Evolutionary conservation across 2,113 vertebrate genomes (phyloP), one percentile per base, ranked within the genome.

Genomic region (Trachemys scripta): DNA sequence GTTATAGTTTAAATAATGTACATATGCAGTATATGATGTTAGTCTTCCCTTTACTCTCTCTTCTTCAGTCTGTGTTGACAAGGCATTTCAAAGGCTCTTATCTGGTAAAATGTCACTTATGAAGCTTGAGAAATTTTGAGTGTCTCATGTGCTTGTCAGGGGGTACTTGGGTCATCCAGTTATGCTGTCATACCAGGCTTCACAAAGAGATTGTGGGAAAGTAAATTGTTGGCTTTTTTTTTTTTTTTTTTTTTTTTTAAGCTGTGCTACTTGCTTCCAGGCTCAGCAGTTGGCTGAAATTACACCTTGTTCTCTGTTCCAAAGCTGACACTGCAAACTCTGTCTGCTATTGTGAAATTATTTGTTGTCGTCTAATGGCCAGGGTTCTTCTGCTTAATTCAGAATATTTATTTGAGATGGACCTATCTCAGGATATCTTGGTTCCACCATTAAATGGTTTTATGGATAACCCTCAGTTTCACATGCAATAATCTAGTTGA

Each of bases 1-100:
- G 90, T 94, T 96, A 25, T 91, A 82, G 47, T 50, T 94, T 96
- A 92, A 97, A 94, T 98, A 89, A 95, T 87, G 50, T 56, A 88
- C 50, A 12, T 69, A 20, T 12, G 10, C 10, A 38, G 38, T 3
- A 2, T 89, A 2, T 5, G 2, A 0, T 31, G 4, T 29, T 78
- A 78, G 51, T 20, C 90, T 91, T 89, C 72, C 51, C 9, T 76
- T 91, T 90, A 72, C 62, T 22, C 8, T 5, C 75, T 25, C 0
- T 1, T 88, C 20, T 17, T 19, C 56, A 1, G 75, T 85, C 65
- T 72, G 38, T 78, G 42, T 35, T 42, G 62, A 69, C 9, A 90
- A 78, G 17, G 31, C 22, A 19, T 92, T 96, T 72, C 1, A 2
- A 8, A 19, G 1, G 4, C 10, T 75, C n/a, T 29, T 4, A 1